Evolutionary conservation across 1,140 invertebrate genomes (phyloP).

Genomic region (Polypedilum vanderplanki): DNA sequence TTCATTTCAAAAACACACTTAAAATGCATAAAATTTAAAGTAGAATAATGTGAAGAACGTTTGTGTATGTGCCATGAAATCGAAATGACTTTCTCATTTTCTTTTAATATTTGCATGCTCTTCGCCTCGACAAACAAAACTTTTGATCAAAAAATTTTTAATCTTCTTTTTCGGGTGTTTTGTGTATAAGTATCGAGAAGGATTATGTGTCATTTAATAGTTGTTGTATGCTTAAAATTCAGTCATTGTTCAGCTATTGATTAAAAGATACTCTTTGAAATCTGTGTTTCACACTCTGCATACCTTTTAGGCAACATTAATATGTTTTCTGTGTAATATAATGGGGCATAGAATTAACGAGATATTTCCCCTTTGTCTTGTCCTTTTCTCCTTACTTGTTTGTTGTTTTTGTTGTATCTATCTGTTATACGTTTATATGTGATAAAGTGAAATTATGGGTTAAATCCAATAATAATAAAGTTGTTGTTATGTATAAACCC

Average conservation of each 20-base stretch:
- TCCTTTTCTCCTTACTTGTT: neutral
- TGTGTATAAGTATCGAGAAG: too few relatives aligned
- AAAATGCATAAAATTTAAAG: too few relatives aligned
- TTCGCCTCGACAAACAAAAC: neutral
- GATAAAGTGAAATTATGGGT: neutral
- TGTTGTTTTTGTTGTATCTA: neutral
- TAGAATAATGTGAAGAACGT: too few relatives aligned
- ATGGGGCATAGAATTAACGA: neutral
- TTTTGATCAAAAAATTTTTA: neutral
- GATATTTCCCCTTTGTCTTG: neutral
- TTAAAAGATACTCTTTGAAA: neutral
- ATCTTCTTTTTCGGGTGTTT: neutral
- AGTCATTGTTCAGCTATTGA: neutral
- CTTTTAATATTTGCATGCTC: too few relatives aligned
- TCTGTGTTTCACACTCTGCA: neutral
- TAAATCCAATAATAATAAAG: neutral
- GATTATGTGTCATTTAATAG: too few relatives aligned
- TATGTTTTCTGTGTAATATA: conserved; percentile 6
- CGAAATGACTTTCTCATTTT: too few relatives aligned
- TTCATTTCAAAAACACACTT: too few relatives aligned
- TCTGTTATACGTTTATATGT: neutral
- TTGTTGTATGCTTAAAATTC: conserved; percentile 6
- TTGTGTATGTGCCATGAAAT: too few relatives aligned
- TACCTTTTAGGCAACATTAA: conserved; percentile 10
- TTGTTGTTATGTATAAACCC: neutral